Percentiles rank a stretch among this genome's conserved stretches.
Conservation (phyloP, 2,888 invertebrate species). For the Xiphydria camelus region DNA sequence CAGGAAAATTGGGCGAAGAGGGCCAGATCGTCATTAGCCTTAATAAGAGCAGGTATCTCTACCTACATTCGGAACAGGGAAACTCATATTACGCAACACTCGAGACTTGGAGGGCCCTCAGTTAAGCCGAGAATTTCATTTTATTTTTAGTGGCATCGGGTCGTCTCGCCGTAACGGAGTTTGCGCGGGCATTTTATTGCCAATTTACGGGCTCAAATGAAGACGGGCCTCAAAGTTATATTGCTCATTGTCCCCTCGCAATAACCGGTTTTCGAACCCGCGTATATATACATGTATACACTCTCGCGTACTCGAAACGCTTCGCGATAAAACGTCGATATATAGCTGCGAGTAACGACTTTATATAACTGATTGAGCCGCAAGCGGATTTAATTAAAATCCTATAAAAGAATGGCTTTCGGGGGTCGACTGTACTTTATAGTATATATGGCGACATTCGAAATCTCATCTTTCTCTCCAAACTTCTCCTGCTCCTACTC, state of each 20-base stretch:
- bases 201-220: not conserved
- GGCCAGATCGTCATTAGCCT: conserved; percentile 1
- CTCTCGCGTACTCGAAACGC: too few species aligned
- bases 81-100: conserved; percentile 1
- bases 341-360: too few species aligned
- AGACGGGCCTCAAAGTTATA: not conserved
- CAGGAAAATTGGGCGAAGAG: not conserved
- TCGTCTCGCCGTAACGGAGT: not conserved
- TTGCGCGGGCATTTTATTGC: conserved; percentile 1
- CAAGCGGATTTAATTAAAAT: too few species aligned
- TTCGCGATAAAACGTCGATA: too few species aligned
- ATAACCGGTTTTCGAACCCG: too few species aligned
- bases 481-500: not conserved
- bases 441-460: too few species aligned
- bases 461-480: not conserved
- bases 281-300: too few species aligned
- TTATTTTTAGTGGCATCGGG: not conserved
- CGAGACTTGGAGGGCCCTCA: not conserved
- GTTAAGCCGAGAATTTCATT: conserved; percentile 1
- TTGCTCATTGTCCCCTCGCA: not conserved
- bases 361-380: too few species aligned
- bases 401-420: too few species aligned
- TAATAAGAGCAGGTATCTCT: not conserved
- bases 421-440: too few species aligned
- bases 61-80: too few species aligned